Base-by-base conservation (phyloP, 2,888 invertebrate species). In the Apantesis nais region DNA sequence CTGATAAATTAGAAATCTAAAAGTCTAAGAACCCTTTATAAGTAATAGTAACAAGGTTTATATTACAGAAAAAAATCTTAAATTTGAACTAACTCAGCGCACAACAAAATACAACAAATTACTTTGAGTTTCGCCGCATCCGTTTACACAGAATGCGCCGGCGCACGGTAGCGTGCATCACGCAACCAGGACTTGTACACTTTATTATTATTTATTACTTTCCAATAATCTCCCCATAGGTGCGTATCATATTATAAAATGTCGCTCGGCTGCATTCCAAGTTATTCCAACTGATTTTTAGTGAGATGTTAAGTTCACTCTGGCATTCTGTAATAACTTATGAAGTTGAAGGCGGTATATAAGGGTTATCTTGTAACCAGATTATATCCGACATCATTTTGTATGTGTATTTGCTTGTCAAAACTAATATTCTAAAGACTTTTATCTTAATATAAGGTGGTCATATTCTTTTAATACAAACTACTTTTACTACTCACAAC, bases 161-260 rank as follows among this genome's bases (percentile, higher is more conserved):
- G 58, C 44, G 64, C 58, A 69, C 70, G 65, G 70, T 70, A 66
- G 70, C 70, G 70, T 70, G 70, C 62, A n/a, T 70, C 70, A 70
- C 70, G 70, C 70, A 61, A 67, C 84, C 86, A 79, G 79, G 78
- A 83, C 88, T 83, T 87, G 90, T 89, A 88, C 82, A 84, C 88
- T 93, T 92, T 92, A 92, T 92, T 94, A 93, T 94, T 94, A 94
- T 94, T 93, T 94, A 94, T 93, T 93, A 89, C 89, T 88, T 88
- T 89, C 90, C 92, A 92, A 91, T 93, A 92, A 92, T 91, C 90
- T 78, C 69, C 71, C 84, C 82, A 85, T 87, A 89, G 90, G 90
- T 90, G 90, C 37, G 41, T 29, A 37, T 41, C 58, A 44, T 86
- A 84, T 86, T 85, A 87, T 86, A 84, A 86, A 88, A 89, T 85